These are phyloP conservation scores for Periophthalmodon schlosseri DNA, from an alignment of 2,113 vertebrate species.

Conservation along the genomic window DNA sequence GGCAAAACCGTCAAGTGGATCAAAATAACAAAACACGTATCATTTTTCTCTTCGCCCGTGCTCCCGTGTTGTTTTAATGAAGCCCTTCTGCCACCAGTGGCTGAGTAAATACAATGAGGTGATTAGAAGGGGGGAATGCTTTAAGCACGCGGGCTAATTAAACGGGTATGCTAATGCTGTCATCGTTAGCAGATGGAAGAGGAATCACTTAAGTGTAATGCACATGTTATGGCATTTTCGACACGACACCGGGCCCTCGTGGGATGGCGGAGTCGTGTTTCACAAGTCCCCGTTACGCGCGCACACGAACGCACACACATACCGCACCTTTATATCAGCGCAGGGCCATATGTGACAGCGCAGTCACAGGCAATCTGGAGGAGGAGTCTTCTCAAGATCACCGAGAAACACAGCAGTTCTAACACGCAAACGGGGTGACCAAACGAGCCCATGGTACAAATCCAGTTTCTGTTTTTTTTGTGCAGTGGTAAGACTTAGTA, in stretches of 20 bases:
- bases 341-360: constrained; percentile 15
- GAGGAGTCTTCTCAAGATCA: constrained; percentile 11
- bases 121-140: constrained; percentile 93
- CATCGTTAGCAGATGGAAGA: constrained; percentile 99
- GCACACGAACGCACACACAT: constrained; percentile 24
- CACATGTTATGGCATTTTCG: constrained; percentile 97
- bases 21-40: constrained; percentile 15
- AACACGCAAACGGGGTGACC: neutral
- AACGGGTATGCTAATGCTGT: constrained; percentile 99
- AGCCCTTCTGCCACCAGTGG: constrained; percentile 58
- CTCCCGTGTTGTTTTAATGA: constrained; percentile 24
- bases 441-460: neutral
- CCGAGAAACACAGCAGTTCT: neutral
- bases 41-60: constrained; percentile 28
- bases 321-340: constrained; percentile 37
- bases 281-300: constrained; percentile 28
- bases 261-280: constrained; percentile 78
- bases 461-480: too few species aligned
- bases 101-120: constrained; percentile 96
- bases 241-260: constrained; percentile 90
- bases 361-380: constrained; percentile 24
- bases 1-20: neutral
- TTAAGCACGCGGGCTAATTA: constrained; percentile 97
- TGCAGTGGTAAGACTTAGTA: too few species aligned
- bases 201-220: constrained; percentile 99